Evolutionary conservation across 1,140 invertebrate species (phyloP).

Genomic region (Amyelois transitella): DNA sequence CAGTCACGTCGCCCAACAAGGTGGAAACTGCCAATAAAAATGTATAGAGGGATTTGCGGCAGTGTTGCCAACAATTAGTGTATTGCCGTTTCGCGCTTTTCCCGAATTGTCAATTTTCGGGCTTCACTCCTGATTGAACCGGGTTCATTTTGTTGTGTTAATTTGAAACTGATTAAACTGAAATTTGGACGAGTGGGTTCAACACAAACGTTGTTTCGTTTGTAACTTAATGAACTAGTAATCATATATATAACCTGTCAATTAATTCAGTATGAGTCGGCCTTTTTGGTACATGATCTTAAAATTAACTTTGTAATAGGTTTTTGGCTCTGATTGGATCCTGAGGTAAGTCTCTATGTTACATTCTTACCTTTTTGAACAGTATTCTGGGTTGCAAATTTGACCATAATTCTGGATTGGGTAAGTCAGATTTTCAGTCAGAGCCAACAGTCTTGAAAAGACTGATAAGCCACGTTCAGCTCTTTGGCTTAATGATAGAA

Average conservation of each 20-base stretch:
- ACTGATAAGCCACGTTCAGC: no score
- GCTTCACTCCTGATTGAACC: constrained; percentile 42
- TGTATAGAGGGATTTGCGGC: constrained; percentile 61
- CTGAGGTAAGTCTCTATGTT: no score
- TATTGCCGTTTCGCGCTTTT: not conserved
- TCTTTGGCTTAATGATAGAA: no score
- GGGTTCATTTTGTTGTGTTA: constrained; percentile 44
- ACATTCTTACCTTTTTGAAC: no score
- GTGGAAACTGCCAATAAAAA: constrained; percentile 64
- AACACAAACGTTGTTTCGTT: not conserved
- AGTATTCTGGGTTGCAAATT: no score
- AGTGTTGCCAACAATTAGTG: not conserved
- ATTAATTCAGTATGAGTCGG: no score
- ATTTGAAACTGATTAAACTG: constrained; percentile 39
- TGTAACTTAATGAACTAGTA: not conserved
- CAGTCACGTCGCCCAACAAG: constrained; percentile 51
- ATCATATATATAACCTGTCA: not conserved
- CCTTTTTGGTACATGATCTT: no score
- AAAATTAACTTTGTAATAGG: no score
- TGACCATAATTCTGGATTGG: no score
- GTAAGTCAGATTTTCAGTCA: no score
- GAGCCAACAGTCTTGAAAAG: no score
- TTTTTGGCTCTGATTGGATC: no score
- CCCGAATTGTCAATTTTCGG: constrained; percentile 13
- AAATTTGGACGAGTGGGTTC: not conserved